Conservation (phyloP, 2,888 invertebrate species). For the Malachius bipustulatus region DNA sequence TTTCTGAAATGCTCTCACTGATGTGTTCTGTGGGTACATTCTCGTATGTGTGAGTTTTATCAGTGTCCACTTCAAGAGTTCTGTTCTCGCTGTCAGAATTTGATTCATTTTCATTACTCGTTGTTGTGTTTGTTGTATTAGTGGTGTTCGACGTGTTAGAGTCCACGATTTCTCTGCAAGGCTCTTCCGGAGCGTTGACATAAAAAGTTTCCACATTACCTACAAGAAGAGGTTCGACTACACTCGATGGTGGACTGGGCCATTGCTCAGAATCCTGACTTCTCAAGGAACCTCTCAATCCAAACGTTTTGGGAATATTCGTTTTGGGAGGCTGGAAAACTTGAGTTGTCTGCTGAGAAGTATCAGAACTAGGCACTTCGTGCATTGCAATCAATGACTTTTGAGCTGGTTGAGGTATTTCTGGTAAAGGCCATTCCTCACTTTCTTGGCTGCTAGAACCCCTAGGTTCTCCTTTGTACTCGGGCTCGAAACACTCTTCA, state of each 20-base stretch:
- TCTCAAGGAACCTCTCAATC: conserved; percentile 32
- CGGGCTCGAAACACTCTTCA: conserved; percentile 34
- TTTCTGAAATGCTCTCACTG: conserved; percentile 34
- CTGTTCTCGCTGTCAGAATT: conserved; percentile 59
- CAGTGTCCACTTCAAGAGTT: conserved; percentile 44
- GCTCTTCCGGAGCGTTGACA: conserved; percentile 65
- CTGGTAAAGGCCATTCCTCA: conserved; percentile 65
- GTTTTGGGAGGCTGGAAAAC: conserved; percentile 32
- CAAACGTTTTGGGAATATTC: conserved; percentile 35
- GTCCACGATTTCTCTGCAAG: conserved; percentile 64
- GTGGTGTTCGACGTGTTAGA: too few relatives aligned
- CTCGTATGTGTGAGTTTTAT: conserved; percentile 34
- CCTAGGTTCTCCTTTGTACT: conserved; percentile 23
- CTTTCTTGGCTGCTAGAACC: conserved; percentile 54
- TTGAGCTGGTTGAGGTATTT: conserved; percentile 43
- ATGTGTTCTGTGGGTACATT: conserved; percentile 32
- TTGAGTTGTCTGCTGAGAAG: conserved; percentile 35
- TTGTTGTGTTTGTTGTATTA: conserved; percentile 46
- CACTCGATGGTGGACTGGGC: conserved; percentile 67
- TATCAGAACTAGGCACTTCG: conserved; percentile 35
- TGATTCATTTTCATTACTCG: conserved; percentile 44
- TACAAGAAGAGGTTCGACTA: conserved; percentile 57
- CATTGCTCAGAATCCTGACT: conserved; percentile 65
- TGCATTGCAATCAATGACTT: conserved; percentile 33
- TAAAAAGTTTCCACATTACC: conserved; percentile 73